phyloP scores from a whole-genome alignment of 2,113 vertebrate genomes.

The Microcebus griseorufus region DNA sequence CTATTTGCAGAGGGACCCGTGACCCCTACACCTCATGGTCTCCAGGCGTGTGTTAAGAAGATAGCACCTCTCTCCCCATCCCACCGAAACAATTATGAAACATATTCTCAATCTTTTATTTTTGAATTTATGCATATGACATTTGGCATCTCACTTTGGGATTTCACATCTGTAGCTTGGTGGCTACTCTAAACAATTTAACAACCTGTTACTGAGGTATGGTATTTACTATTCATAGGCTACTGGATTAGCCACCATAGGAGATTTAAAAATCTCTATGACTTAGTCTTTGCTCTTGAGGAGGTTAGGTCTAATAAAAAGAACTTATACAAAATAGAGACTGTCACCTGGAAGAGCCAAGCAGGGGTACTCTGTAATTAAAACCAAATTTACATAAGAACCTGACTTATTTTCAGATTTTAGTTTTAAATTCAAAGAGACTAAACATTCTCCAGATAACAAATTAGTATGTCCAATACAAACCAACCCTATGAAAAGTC shows the following conservation, averaged over 20 bases:
- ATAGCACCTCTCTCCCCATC: background rate
- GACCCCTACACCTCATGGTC: background rate
- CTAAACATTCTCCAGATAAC: background rate
- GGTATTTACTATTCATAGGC: background rate
- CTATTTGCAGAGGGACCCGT: background rate
- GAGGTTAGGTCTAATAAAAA: background rate
- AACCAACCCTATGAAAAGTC: background rate
- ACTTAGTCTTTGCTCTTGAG: background rate
- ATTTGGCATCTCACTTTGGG: background rate
- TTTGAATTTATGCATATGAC: background rate
- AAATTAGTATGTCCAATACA: background rate
- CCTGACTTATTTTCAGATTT: slow-evolving; percentile 25
- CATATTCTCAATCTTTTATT: background rate
- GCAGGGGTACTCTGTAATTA: background rate
- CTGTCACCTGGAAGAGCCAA: background rate
- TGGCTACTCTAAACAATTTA: background rate
- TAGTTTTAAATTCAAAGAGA: slow-evolving; percentile 8
- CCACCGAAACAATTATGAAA: background rate
- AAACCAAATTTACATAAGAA: background rate
- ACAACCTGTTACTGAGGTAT: background rate
- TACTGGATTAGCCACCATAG: background rate
- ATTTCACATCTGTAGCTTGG: background rate
- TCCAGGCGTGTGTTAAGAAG: background rate
- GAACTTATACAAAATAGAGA: background rate
- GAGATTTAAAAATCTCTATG: background rate